phyloP scores from a whole-genome alignment of 2,113 vertebrate genomes.

The Uria aalge region DNA sequence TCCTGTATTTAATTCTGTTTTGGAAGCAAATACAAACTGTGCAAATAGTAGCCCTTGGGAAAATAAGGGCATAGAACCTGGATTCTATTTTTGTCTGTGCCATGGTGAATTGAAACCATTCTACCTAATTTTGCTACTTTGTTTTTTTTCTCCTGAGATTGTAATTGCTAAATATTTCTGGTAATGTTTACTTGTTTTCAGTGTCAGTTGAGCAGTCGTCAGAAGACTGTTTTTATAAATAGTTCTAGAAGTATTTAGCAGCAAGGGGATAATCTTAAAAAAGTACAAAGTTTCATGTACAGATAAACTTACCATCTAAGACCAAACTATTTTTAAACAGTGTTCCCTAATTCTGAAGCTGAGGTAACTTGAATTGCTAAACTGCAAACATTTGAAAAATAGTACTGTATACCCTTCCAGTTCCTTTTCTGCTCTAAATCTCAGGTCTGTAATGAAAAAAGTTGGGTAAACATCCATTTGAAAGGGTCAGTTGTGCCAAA shows the following conservation, averaged over 20 bases:
- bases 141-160: background rate
- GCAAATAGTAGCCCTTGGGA: background rate
- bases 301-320: background rate
- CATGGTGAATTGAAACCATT: background rate
- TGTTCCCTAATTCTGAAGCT: background rate
- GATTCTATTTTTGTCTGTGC: background rate
- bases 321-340: background rate
- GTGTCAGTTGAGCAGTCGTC: background rate
- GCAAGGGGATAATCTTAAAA: background rate
- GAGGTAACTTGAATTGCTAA: background rate
- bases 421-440: background rate
- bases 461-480: background rate
- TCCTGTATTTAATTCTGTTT: background rate
- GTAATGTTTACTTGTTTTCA: background rate
- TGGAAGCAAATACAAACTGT: background rate
- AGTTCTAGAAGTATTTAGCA: background rate
- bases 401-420: background rate
- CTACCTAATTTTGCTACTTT: background rate
- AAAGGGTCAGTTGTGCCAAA: background rate
- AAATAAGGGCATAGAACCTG: background rate
- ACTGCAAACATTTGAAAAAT: background rate
- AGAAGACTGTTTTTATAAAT: background rate
- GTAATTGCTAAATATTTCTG: background rate
- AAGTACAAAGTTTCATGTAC: background rate
- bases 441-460: background rate